A percentile compares a stretch with the other conserved stretches of the same genome.
Conservation (phyloP, 2,888 invertebrate species). For the Pammene fasciana region DNA sequence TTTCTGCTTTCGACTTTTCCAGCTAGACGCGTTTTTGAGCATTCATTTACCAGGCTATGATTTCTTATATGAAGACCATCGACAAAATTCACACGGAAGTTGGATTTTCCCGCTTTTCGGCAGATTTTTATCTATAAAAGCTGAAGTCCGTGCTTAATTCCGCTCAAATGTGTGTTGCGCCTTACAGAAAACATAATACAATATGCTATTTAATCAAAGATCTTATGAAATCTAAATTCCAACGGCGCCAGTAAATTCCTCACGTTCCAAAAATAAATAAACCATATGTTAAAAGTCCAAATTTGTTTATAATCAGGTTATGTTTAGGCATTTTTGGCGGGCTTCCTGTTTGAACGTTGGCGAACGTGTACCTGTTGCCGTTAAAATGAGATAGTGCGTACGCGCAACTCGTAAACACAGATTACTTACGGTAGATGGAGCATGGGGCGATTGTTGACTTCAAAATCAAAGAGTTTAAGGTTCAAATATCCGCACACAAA, state of each 20-base stretch:
- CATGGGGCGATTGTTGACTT: no score
- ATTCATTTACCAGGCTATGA: not conserved
- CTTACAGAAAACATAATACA: not conserved
- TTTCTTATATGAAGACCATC: no score
- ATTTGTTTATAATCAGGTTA: constrained; percentile 32
- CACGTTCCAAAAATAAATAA: constrained; percentile 20
- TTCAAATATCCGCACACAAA: no score
- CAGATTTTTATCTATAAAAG: no score
- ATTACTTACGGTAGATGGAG: not conserved
- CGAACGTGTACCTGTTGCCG: constrained; percentile 44
- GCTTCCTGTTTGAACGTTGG: constrained; percentile 32
- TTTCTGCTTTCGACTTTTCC: no score
- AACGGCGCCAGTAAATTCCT: constrained; percentile 8
- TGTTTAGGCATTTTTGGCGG: constrained; percentile 38
- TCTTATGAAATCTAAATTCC: not conserved
- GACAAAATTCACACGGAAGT: no score
- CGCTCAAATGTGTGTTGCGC: not conserved
- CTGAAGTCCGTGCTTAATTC: no score
- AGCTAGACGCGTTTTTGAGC: no score
- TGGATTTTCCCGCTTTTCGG: no score
- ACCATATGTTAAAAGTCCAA: constrained; percentile 32
- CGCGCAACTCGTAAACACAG: constrained; percentile 32
- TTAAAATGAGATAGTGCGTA: constrained; percentile 50
- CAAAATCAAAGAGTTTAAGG: no score
- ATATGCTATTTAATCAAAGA: not conserved